These are phyloP conservation scores for Tonatia bakeri DNA, from an alignment of 2,113 vertebrate genomes.

Conservation along the genomic window DNA sequence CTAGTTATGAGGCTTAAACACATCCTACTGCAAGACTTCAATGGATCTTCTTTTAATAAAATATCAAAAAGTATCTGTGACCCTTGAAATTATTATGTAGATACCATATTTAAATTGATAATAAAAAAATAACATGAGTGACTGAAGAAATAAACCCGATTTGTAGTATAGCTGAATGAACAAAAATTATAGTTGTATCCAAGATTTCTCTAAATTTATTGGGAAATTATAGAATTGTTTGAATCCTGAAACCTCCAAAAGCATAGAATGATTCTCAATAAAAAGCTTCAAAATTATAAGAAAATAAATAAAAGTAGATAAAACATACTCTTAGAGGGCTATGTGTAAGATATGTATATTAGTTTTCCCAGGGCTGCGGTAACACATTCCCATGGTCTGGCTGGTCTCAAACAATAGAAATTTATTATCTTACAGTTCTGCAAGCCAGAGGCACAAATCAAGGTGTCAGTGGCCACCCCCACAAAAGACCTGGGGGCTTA, in stretches of 20 bases:
- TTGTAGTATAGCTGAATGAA: background rate
- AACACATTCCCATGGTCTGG: background rate
- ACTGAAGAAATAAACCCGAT: background rate
- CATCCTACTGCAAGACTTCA: background rate
- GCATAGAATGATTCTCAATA: background rate
- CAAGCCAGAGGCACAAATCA: background rate
- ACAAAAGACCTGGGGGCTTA: background rate
- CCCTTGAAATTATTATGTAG: background rate
- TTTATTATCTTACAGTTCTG: background rate
- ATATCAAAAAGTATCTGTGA: background rate
- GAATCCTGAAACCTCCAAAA: background rate
- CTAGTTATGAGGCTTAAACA: background rate
- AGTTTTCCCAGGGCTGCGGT: background rate
- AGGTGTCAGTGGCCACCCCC: no score
- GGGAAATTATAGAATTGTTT: background rate
- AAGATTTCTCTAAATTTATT: background rate
- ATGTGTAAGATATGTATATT: background rate
- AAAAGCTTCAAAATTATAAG: constrained; percentile 10
- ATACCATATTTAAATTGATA: background rate
- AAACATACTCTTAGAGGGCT: constrained; percentile 4
- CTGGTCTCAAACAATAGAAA: background rate
- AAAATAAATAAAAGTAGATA: constrained; percentile 43
- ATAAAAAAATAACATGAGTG: background rate
- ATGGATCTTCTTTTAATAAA: background rate
- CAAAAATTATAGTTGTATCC: background rate